Conservation (phyloP, 2,888 invertebrate species). For the Melanchra persicariae region DNA sequence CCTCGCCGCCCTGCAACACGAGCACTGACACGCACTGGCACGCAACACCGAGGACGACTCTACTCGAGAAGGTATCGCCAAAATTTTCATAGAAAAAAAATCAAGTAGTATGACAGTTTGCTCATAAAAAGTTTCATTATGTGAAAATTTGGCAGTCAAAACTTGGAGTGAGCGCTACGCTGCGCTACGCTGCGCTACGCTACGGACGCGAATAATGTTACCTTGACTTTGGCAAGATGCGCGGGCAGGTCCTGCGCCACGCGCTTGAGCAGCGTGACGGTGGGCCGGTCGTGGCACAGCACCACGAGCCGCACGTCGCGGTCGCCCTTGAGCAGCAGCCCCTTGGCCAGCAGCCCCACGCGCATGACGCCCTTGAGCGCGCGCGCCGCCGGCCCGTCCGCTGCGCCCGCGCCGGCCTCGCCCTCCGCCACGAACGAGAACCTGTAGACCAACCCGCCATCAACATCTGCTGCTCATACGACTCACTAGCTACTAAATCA, state of each 20-base stretch:
- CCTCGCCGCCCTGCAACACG: constrained; percentile 68
- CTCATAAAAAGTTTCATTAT: too few relatives aligned
- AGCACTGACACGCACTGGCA: too few relatives aligned
- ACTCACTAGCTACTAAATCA: neutral
- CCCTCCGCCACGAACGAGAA: constrained; percentile 86
- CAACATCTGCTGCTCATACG: accelerated
- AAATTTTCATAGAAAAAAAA: too few relatives aligned
- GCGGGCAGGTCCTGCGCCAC: constrained; percentile 96
- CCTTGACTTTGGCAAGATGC: constrained; percentile 92
- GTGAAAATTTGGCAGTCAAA: too few relatives aligned
- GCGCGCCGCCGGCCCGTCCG: constrained; percentile 91
- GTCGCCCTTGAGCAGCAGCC: constrained; percentile 97
- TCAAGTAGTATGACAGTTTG: too few relatives aligned
- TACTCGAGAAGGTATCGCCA: too few relatives aligned
- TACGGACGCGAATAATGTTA: too few relatives aligned
- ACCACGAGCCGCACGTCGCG: constrained; percentile 97
- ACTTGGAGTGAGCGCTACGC: too few relatives aligned
- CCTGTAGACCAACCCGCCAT: constrained; percentile 64
- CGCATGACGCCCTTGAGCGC: constrained; percentile 99
- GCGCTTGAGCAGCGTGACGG: constrained; percentile 95
- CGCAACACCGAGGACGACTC: too few relatives aligned
- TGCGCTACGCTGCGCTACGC: too few relatives aligned
- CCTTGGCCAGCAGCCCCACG: constrained; percentile 94
- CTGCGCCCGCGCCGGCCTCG: constrained; percentile 66
- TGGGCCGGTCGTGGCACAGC: constrained; percentile 98